Conservation (phyloP, 1,140 invertebrate species). For the Vanessa tameamea region DNA sequence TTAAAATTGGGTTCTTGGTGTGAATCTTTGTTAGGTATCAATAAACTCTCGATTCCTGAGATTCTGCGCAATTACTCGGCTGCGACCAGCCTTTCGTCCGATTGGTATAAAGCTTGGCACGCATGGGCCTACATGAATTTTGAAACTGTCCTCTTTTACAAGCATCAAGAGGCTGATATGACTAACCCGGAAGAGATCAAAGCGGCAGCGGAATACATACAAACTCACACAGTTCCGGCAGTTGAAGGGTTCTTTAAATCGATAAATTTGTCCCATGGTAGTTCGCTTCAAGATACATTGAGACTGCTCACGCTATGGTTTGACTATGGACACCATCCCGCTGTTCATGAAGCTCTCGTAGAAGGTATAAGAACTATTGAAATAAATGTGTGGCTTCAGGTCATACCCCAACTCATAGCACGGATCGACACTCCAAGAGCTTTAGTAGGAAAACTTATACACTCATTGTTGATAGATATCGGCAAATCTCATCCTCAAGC, state of each 20-base stretch:
- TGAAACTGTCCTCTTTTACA: conserved; percentile 96
- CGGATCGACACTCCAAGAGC: conserved; percentile 96
- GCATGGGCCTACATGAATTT: conserved; percentile 99
- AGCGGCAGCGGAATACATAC: conserved; percentile 81
- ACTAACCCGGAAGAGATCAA: conserved; percentile 39
- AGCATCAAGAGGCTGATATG: conserved; percentile 81
- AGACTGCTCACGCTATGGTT: conserved; percentile 96
- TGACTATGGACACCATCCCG: conserved; percentile 95
- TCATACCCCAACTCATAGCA: conserved; percentile 99
- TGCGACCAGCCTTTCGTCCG: conserved; percentile 93
- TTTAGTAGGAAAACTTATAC: conserved; percentile 93
- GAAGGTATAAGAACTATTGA: conserved; percentile 96
- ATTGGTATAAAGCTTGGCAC: conserved; percentile 99
- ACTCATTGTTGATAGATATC: conserved; percentile 96
- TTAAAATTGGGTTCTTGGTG: conserved; percentile 95
- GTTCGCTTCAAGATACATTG: conserved; percentile 98
- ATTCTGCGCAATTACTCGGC: conserved; percentile 92
- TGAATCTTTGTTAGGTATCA: conserved; percentile 90
- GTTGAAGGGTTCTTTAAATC: conserved; percentile 98
- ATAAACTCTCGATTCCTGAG: conserved; percentile 88
- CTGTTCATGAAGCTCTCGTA: conserved; percentile 95
- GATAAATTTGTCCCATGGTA: conserved; percentile 94
- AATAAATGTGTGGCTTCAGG: conserved; percentile 99
- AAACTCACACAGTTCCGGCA: conserved; percentile 94
- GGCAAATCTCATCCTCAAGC: conserved; percentile 95